phyloP scores from a whole-genome alignment of 2,888 invertebrate genomes.

The Tiliacea aurago region DNA sequence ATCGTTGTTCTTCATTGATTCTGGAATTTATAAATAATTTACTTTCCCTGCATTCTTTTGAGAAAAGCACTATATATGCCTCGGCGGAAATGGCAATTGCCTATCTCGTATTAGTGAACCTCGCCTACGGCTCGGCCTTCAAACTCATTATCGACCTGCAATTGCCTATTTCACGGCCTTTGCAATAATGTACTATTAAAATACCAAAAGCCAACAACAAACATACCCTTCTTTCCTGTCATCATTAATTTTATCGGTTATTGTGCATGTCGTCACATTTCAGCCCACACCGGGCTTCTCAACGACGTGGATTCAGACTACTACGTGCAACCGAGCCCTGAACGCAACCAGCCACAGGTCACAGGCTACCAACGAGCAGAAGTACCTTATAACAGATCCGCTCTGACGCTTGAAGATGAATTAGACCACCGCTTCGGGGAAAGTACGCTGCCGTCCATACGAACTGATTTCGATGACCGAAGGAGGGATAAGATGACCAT shows the following conservation, averaged over 20 bases:
- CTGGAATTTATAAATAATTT: too few relatives aligned
- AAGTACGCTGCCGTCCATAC: slow-evolving; percentile 88
- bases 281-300: slow-evolving; percentile 94
- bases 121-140: too few relatives aligned
- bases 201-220: slow-evolving; percentile 50
- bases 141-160: too few relatives aligned
- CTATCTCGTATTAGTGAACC: too few relatives aligned
- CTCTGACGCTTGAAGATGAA: slow-evolving; percentile 86
- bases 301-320: slow-evolving; percentile 94
- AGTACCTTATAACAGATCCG: slow-evolving; percentile 76
- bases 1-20: too few relatives aligned
- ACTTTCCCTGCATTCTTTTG: too few relatives aligned
- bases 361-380: slow-evolving; percentile 80
- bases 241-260: slow-evolving; percentile 80
- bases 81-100: too few relatives aligned
- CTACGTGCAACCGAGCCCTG: slow-evolving; percentile 90
- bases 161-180: too few relatives aligned
- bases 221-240: slow-evolving; percentile 63
- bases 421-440: slow-evolving; percentile 92
- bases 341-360: slow-evolving; percentile 69
- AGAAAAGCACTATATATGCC: too few relatives aligned
- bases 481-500: slow-evolving; percentile 90
- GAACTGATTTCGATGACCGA: slow-evolving; percentile 76
- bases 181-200: too few relatives aligned
- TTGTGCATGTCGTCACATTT: slow-evolving; percentile 88